Conservation (phyloP, 1,140 invertebrate species). For the Zaprionus africanus region DNA sequence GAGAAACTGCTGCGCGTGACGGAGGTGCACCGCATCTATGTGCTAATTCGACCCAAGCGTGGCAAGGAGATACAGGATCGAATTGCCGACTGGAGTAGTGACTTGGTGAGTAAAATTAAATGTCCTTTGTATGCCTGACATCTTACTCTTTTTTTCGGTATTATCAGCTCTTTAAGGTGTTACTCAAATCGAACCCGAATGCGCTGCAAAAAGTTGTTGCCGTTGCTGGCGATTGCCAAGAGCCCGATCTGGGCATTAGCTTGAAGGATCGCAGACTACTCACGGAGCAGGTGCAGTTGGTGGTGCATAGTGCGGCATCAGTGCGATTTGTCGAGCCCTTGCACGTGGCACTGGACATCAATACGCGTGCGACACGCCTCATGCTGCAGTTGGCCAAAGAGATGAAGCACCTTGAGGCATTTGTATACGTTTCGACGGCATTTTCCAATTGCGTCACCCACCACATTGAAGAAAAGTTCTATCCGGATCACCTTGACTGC, state of each 20-base stretch:
- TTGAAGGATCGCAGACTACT: slow-evolving; percentile 85
- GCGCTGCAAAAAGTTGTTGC: slow-evolving; percentile 61
- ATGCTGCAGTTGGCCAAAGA: slow-evolving; percentile 86
- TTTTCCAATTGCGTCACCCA: slow-evolving; percentile 88
- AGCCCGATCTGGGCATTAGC: slow-evolving; percentile 89
- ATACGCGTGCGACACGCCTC: slow-evolving; percentile 86
- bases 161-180: slow-evolving; percentile 39
- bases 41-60: slow-evolving; percentile 91
- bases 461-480: slow-evolving; percentile 88
- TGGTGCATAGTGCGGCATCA: slow-evolving; percentile 94
- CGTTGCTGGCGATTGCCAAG: slow-evolving; percentile 86
- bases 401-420: slow-evolving; percentile 88
- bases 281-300: slow-evolving; percentile 86
- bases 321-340: slow-evolving; percentile 92
- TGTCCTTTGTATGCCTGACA: background rate
- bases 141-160: background rate
- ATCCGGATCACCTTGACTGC: slow-evolving; percentile 87
- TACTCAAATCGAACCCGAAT: slow-evolving; percentile 37
- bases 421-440: slow-evolving; percentile 90
- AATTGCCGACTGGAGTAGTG: slow-evolving; percentile 85
- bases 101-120: slow-evolving; percentile 76
- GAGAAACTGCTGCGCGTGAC: slow-evolving; percentile 93
- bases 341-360: slow-evolving; percentile 86
- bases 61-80: slow-evolving; percentile 88
- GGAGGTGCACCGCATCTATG: slow-evolving; percentile 89